A percentile compares a stretch with the other conserved stretches of the same genome.
These are phyloP conservation scores for Epinephelus fuscoguttatus DNA, from an alignment of 2,113 vertebrate genomes.

Conservation along the genomic window DNA sequence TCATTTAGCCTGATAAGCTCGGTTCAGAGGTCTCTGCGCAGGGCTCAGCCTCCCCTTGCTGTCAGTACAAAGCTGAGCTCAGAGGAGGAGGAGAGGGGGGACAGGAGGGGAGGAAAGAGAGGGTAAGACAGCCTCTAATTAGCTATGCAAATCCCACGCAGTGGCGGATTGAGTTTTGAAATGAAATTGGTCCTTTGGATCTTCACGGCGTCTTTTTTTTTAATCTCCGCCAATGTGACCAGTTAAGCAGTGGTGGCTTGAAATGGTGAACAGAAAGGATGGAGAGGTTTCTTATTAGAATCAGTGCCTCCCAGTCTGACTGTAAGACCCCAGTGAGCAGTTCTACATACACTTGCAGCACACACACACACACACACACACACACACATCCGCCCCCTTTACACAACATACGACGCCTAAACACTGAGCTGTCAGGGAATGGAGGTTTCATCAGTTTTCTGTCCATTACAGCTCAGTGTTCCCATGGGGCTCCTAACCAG, in stretches of 20 bases:
- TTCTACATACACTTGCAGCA: constrained; percentile 57
- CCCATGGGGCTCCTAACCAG: constrained; percentile 54
- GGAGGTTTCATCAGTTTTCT: constrained; percentile 70
- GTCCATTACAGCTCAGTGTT: constrained; percentile 65
- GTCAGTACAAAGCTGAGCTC: constrained; percentile 82
- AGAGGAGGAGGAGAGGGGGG: constrained; percentile 47
- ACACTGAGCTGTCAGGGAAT: constrained; percentile 60
- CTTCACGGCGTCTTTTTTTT: constrained; percentile 62
- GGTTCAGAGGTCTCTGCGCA: constrained; percentile 70
- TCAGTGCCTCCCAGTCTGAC: constrained; percentile 43
- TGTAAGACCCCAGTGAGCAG: constrained; percentile 60
- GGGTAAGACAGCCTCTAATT: constrained; percentile 79
- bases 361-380: constrained; percentile 5
- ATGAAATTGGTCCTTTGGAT: constrained; percentile 83
- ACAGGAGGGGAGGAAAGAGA: constrained; percentile 50
- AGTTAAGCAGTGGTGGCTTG: constrained; percentile 74
- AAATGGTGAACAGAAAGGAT: constrained; percentile 74
- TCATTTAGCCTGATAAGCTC: constrained; percentile 86
- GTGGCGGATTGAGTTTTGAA: constrained; percentile 80
- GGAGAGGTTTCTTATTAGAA: constrained; percentile 73
- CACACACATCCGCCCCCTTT: constrained; percentile 11
- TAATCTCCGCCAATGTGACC: constrained; percentile 73
- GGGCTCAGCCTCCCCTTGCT: constrained; percentile 78
- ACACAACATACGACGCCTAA: constrained; percentile 31
- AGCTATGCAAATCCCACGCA: constrained; percentile 81